Percentiles rank a stretch among this genome's conserved stretches.
phyloP scores from a whole-genome alignment of 2,888 invertebrate genomes.

The Mermis nigrescens region DNA sequence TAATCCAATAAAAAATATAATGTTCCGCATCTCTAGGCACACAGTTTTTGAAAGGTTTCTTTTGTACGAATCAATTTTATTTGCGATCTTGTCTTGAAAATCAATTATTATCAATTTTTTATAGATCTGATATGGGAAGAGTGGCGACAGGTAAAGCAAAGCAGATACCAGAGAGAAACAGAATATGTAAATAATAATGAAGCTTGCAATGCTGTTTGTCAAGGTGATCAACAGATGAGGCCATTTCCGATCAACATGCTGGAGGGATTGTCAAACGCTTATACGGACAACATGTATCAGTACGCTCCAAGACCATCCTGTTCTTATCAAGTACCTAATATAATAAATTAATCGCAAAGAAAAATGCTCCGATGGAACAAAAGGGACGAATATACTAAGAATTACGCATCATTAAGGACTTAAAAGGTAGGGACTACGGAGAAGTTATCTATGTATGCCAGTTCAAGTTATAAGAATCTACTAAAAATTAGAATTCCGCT shows the following conservation, averaged over 20 bases:
- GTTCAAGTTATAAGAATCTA: too few species aligned
- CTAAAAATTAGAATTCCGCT: too few species aligned
- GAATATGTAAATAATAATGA: constrained; percentile 8
- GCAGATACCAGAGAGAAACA: constrained; percentile 3
- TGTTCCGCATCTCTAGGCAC: too few species aligned
- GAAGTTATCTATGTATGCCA: too few species aligned
- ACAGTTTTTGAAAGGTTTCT: too few species aligned
- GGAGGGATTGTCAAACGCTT: constrained; percentile 11
- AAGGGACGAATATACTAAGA: too few species aligned
- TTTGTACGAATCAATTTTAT: background rate
- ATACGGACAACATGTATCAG: constrained; percentile 9
- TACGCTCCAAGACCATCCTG: constrained; percentile 10
- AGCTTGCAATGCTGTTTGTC: constrained; percentile 7
- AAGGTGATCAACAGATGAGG: constrained; percentile 4
- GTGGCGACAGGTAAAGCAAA: constrained; percentile 22
- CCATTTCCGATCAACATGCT: constrained; percentile 10
- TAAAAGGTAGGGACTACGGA: too few species aligned
- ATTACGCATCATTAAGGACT: too few species aligned
- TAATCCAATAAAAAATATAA: too few species aligned
- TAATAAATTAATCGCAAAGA: too few species aligned
- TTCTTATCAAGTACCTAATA: constrained; percentile 2
- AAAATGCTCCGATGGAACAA: too few species aligned
- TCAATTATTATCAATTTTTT: background rate
- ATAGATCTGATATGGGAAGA: constrained; percentile 31
- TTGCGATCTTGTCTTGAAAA: too few species aligned